Conservation (phyloP, 2,113 vertebrate genomes). For the Scolopax mira region DNA sequence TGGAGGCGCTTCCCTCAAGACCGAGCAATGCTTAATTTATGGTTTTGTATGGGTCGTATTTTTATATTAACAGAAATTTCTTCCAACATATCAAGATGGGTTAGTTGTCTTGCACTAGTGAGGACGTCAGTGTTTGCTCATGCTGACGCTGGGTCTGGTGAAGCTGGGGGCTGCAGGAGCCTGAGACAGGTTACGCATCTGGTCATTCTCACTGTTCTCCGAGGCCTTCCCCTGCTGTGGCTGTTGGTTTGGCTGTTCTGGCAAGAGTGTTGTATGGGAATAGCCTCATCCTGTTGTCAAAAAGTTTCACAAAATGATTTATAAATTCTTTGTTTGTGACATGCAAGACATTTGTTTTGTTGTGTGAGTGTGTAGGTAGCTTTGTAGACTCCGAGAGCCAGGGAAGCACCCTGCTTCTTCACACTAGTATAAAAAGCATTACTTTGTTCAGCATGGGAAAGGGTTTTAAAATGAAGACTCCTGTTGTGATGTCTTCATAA, state of each 20-base stretch:
- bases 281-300: background rate
- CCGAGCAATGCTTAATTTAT: background rate
- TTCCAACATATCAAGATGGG: background rate
- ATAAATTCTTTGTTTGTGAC: background rate
- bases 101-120: background rate
- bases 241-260: background rate
- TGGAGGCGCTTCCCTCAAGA: background rate
- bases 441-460: background rate
- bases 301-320: background rate
- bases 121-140: background rate
- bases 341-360: background rate
- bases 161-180: background rate
- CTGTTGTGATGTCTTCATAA: background rate
- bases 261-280: background rate
- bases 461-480: background rate
- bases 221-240: background rate
- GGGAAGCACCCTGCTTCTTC: background rate
- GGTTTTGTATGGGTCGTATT: background rate
- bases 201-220: fast-evolving
- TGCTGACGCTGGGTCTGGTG: fast-evolving
- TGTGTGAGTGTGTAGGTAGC: background rate
- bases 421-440: too few relatives aligned
- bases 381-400: fast-evolving
- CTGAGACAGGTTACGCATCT: fast-evolving
- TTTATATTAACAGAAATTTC: background rate